A percentile compares a stretch with the other conserved stretches of the same genome.
These are phyloP conservation scores for Tachypleus tridentatus DNA, from an alignment of 1,140 invertebrate species.

Conservation along the genomic window DNA sequence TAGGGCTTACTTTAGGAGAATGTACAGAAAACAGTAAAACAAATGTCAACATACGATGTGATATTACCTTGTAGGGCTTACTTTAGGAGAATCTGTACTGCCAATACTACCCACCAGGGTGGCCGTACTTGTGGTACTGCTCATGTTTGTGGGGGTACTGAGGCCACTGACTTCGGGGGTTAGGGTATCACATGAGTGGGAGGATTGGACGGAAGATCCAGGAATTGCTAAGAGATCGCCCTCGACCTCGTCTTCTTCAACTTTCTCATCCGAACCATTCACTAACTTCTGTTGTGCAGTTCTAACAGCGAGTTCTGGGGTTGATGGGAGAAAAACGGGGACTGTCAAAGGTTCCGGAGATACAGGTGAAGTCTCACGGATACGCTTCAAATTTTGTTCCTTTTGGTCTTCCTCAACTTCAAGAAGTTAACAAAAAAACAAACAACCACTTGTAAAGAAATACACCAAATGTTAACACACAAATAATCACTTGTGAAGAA, in stretches of 20 bases:
- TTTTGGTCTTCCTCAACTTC: conserved; percentile 25
- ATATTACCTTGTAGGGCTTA: conserved; percentile 17
- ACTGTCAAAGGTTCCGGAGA: conserved; percentile 18
- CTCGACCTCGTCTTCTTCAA: too few relatives aligned
- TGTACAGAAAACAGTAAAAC: too few relatives aligned
- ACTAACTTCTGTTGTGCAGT: background rate
- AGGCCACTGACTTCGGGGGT: conserved; percentile 38
- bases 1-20: too few relatives aligned
- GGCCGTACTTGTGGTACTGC: conserved; percentile 39
- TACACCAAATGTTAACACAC: too few relatives aligned
- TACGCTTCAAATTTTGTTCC: conserved; percentile 20
- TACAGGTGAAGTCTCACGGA: conserved; percentile 14
- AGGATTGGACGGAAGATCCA: conserved; percentile 39
- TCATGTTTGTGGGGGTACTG: conserved; percentile 56
- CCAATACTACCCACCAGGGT: conserved; percentile 46
- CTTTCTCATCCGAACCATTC: too few relatives aligned
- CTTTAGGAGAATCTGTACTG: conserved; percentile 21
- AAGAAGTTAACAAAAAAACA: background rate
- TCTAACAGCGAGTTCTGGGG: conserved; percentile 19
- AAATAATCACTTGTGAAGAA: too few relatives aligned
- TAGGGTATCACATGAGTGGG: conserved; percentile 46
- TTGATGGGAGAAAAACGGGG: conserved; percentile 23
- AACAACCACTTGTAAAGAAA: too few relatives aligned
- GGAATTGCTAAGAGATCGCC: too few relatives aligned
- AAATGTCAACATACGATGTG: background rate